Base-by-base conservation (phyloP, 2,888 invertebrate genomes). In the Coremacera marginata region DNA sequence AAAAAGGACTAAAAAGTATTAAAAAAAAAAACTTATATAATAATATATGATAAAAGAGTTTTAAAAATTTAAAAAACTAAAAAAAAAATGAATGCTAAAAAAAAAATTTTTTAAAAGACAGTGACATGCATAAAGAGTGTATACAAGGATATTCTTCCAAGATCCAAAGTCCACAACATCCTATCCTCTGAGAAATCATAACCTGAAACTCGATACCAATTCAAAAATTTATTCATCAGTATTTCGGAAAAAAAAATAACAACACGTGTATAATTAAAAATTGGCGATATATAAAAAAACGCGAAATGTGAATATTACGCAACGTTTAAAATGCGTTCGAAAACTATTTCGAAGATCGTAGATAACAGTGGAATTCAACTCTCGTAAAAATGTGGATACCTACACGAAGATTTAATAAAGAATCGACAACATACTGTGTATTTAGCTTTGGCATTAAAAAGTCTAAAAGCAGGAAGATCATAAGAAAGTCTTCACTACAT, bases 281-380 rank as follows among this genome's bases (percentile, higher is more conserved):
- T 49, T 22, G 68, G 49, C 68, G 25, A 3, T 5, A 16, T 25
- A 7, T 51, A 14, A 19, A 27, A 22, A 1, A 37, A 2, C 63
- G 27, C 34, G 63, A n/a, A 63, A 63, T 27, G 68, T 44, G 68
- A 71, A n/a, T 25, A n/a, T 55, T 65, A 75, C 27, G 68, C 68
- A 68, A 68, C 25, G 3, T 63, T 55, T 31, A 44, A 73, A 19
- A 27, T 22, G 25, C 27, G 22, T 25, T 22, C 8, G 11, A 60
- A 22, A 60, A 19, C 19, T 3, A 25, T 27, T 3, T 25, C 2
- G 14, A 27, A 4, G 14, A 22, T 8, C 9, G 8, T 14, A 60
- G 19, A 60, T 14, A 3, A 11, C n/a, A 60, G 19, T 25, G 57
- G 5, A 60, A 55, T 22, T 5, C 2, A 8, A 60, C 22, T n/a